These are phyloP conservation scores for Pocillopora verrucosa DNA, from an alignment of 64 coral and sea anemone species.

Conservation along the genomic window DNA sequence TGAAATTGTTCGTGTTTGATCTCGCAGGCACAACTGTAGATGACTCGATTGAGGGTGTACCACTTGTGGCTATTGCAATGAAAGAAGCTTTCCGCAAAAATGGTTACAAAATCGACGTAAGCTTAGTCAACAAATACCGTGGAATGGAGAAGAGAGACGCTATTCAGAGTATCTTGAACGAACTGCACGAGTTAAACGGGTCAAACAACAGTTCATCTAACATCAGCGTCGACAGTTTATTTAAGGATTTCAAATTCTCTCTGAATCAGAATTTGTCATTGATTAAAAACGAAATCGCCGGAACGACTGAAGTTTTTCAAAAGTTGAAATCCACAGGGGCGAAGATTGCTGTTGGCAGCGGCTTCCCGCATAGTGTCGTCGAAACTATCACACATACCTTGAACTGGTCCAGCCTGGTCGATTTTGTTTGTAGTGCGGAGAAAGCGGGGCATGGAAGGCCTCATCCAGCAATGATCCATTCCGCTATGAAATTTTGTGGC, in stretches of 20 bases:
- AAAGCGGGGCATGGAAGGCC: slow-evolving; percentile 87
- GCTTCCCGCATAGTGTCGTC: slow-evolving; percentile 91
- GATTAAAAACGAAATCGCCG: slow-evolving; percentile 93
- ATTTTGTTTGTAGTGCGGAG: slow-evolving; percentile 87
- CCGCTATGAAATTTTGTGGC: slow-evolving; percentile 75
- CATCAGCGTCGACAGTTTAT: slow-evolving; percentile 53
- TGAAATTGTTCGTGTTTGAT: slow-evolving; percentile 90
- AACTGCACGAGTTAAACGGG: slow-evolving; percentile 11
- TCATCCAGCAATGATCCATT: slow-evolving; percentile 90
- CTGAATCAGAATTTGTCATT: slow-evolving; percentile 50
- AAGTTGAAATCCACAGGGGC: slow-evolving; percentile 67
- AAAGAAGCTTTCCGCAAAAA: slow-evolving; percentile 79
- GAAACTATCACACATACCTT: slow-evolving; percentile 70
- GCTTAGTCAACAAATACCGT: slow-evolving; percentile 80
- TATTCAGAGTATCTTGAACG: slow-evolving; percentile 49
- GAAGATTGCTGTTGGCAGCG: slow-evolving; percentile 87
- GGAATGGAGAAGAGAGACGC: slow-evolving; percentile 96
- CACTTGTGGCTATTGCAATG: slow-evolving; percentile 86
- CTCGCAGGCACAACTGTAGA: slow-evolving; percentile 94
- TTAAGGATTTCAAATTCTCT: slow-evolving; percentile 79
- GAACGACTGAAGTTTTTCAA: slow-evolving; percentile 72
- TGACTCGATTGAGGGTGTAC: slow-evolving; percentile 80
- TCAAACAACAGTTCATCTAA: background rate
- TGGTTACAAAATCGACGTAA: slow-evolving; percentile 57
- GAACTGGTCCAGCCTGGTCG: slow-evolving; percentile 63